Base-by-base conservation (phyloP, 2,797 vertebrate genomes). In the Linurgus olivaceus region DNA sequence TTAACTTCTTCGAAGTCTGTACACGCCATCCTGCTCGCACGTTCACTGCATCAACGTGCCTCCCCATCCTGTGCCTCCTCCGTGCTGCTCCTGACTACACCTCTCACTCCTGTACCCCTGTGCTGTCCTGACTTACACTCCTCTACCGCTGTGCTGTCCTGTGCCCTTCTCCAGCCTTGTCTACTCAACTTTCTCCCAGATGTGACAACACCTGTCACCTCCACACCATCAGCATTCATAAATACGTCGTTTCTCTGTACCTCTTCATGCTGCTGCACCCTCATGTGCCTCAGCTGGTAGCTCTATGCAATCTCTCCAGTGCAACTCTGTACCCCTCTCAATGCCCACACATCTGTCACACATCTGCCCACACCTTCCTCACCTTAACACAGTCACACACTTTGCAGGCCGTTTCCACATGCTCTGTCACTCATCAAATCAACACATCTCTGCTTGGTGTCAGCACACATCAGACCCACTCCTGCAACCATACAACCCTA, bases 331-430 rank as follows among this genome's bases (percentile, higher is more conserved):
- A 33, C 10, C 1, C 14, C 25, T 65, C 29, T 17, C 66, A 47
- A 7, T 2, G 5, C 21, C 17, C 1, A 5, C 29, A 62, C 44
- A 44, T 8, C 81, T n/a, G 31, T n/a, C 4, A n/a, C n/a, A n/a
- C n/a, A n/a, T n/a, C n/a, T n/a, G n/a, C n/a, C n/a, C n/a, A n/a
- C 21, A 31, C 26, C 13, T 47, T 54, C 44, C 33, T 54, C 57
- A 25, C 25, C 29, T 37, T 6, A 52, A 51, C 8, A 20, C 18
- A 16, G 24, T 9, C 51, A 35, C 5, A 54, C 8, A 28, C 11
- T 55, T 68, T 3, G 8, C 51, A 26, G 0, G 8, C 26, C 0
- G 0, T 35, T 73, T 77, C 24, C 24, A 38, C 3, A 4, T 0
- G 3, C 21, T 66, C 24, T 86, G 5, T 75, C 45, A 5, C 29